Conservation (phyloP, 2,888 invertebrate genomes). For the Cantharis rufa region DNA sequence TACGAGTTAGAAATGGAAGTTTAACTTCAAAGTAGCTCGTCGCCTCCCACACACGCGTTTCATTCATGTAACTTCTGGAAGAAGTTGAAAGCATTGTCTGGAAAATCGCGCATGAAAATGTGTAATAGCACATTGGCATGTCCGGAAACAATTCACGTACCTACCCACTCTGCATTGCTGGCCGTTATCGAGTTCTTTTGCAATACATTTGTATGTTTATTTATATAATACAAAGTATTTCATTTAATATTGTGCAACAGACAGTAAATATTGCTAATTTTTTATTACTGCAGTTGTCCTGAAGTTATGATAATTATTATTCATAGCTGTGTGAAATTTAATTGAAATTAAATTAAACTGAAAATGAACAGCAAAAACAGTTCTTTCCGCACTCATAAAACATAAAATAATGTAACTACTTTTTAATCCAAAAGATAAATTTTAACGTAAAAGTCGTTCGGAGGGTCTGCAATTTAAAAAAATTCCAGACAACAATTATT, state of each 20-base stretch:
- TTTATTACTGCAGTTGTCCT: no score
- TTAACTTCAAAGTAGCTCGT: not conserved
- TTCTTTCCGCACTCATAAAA: no score
- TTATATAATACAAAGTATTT: not conserved
- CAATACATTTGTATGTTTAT: not conserved
- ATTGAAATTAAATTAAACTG: no score
- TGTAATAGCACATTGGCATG: not conserved
- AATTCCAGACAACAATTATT: no score
- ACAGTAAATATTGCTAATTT: no score
- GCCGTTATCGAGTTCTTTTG: not conserved
- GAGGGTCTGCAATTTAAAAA: no score
- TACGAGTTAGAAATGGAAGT: not conserved
- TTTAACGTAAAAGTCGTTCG: no score
- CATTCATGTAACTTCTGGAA: not conserved
- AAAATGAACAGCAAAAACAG: no score
- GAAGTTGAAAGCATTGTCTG: not conserved
- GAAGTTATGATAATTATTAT: no score
- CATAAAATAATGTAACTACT: no score
- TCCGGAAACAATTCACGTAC: not conserved
- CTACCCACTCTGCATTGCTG: not conserved
- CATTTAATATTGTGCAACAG: not conserved
- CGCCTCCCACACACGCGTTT: not conserved
- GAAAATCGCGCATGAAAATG: not conserved
- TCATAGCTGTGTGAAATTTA: no score
- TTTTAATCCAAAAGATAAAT: no score